A percentile compares a stretch with the other conserved stretches of the same genome.
These are phyloP conservation scores for Coremacera marginata DNA, from an alignment of 2,888 invertebrate genomes.

Conservation along the genomic window DNA sequence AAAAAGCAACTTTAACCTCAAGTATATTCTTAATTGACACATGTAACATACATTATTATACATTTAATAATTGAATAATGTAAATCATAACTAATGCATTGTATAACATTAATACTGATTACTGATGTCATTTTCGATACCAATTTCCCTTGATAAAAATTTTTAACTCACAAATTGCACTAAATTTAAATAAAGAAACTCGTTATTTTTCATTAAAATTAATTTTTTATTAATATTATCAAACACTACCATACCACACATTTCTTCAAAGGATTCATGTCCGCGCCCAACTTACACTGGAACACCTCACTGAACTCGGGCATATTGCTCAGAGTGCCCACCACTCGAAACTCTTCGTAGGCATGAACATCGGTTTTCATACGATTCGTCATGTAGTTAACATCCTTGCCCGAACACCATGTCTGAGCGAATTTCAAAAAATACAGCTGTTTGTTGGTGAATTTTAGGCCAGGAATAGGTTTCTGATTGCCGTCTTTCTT, in stretches of 20 bases:
- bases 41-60: too few species aligned
- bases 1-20: too few species aligned
- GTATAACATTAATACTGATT: too few species aligned
- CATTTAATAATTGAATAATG: too few species aligned
- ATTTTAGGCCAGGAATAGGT: constrained; percentile 83
- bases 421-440: constrained; percentile 93
- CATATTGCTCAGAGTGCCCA: constrained; percentile 87
- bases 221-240: neutral
- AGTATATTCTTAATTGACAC: too few species aligned
- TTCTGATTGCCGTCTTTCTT: constrained; percentile 70
- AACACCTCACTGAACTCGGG: constrained; percentile 86
- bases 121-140: too few species aligned
- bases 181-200: too few species aligned
- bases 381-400: constrained; percentile 68
- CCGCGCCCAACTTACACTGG: constrained; percentile 78
- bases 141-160: too few species aligned
- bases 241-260: constrained; percentile 86
- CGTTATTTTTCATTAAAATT: neutral
- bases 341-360: constrained; percentile 87
- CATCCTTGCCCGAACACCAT: constrained; percentile 62
- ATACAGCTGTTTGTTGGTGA: constrained; percentile 91
- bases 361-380: constrained; percentile 93
- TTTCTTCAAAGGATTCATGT: constrained; percentile 88
- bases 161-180: too few species aligned
- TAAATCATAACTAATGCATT: too few species aligned